Evolutionary conservation across 2,113 vertebrate species (phyloP), one percentile per base, ranked within the genome.

Genomic region (Sterna hirundo): DNA sequence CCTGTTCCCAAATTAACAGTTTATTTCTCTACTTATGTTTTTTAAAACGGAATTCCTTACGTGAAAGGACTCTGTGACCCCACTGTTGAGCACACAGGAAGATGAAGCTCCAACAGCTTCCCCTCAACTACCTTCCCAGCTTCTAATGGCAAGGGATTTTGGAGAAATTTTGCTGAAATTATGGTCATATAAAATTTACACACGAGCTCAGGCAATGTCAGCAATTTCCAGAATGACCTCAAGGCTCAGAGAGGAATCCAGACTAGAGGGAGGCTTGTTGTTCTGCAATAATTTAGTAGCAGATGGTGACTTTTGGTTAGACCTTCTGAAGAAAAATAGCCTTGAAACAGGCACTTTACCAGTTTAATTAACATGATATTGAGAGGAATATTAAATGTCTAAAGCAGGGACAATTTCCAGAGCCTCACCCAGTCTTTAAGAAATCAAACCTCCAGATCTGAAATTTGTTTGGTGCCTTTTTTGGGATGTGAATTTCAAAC

Each of bases 271-370:
- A 86, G 25, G 19, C 44, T 91, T 93, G 81, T 79, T 92, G 91
- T 90, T 62, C 79, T 95, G 75, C 78, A 95, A 16, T 65, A 47
- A 95, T 96, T 54, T 61, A 79, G 55, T 23, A 86, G 60, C 91
- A 96, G 82, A 94, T 95, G 90, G 92, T 95, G 92, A 90, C 94
- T 97, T 92, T 82, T 93, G 86, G 86, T 96, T 71, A 95, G 88
- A 74, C 78, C 93, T 94, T 95, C 46, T 94, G 85, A 95, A 58
- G 86, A 92, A 86, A 93, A 94, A 70, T 40, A 82, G 75, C 77
- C 91, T 91, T 84, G 51, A 88, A 94, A 91, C 3, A 29, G 81
- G 60, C 77, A 82, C 58, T 92, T 82, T 68, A 89, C 79, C 83
- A 86, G 78, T 88, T 94, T 86, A 81, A 85, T 94, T 86, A 94